Base-by-base conservation (phyloP, 2,888 invertebrate genomes). In the Drosophila setosimentum region DNA sequence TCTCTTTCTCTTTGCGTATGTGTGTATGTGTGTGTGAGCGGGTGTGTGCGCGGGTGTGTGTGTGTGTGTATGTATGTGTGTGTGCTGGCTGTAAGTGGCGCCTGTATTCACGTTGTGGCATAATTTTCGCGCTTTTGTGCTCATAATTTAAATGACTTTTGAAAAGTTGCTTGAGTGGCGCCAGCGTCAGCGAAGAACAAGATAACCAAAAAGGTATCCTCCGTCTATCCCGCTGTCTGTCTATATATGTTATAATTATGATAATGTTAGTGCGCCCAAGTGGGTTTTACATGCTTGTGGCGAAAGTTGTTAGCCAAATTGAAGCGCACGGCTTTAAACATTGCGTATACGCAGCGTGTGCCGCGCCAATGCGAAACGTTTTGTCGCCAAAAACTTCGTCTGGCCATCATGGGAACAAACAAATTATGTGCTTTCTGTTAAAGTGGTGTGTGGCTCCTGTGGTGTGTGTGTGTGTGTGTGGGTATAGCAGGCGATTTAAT, bases 91-190 rank as follows among this genome's bases (percentile, higher is more conserved):
- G 88, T 78, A 87, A 87, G 83, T 86, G 87, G 86, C 88, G 84
- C 77, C 84, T 74, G 86, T 68, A 83, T 87, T 80, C 79, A 76
- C 78, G 76, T 74, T 74, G 69, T 87, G 83, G 87, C 87, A 87
- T 87, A 86, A 86, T 87, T 87, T 82, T 86, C 83, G 86, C 82
- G 87, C 83, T 86, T 87, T 87, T 85, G 86, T 83, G 87, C 78
- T 76, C 87, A 87, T 88, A 88, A 87, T 87, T 88, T 87, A 88
- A 87, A 87, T 88, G 87, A 87, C 87, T 87, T 87, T 88, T 87
- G 84, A 86, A 88, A 87, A 87, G 88, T 88, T 84, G 61, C 82
- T 81, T 76, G 83, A 88, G 84, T 84, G 81, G 63, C 75, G 77
- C 73, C 76, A 73, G 58, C 71, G 69, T 50, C 73, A 68, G 72